Evolutionary conservation across 1,140 invertebrate genomes (phyloP), one percentile per base, ranked within the genome.

Genomic region (Amyelois transitella): DNA sequence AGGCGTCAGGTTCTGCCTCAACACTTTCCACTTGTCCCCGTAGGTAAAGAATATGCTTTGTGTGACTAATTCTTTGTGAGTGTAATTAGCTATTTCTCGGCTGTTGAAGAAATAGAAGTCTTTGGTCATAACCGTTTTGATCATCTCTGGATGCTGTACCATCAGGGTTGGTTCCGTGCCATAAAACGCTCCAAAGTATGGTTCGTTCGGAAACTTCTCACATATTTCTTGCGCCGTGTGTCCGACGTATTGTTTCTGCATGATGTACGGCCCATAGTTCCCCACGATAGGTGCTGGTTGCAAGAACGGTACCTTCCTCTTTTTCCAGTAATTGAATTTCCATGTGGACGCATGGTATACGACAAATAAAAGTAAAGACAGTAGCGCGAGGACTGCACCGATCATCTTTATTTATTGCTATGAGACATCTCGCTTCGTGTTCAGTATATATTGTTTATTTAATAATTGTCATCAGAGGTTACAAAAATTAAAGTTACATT

Each of bases 1-100:
- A 6, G 91, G 91, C 8, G 89, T 90, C 43, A 92, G 70, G 51
- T 92, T 91, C 14, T 81, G 72, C 22, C 92, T 73, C 3, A 91
- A 58, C 2, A 88, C 70, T 68, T 89, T 90, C 92, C 92, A 93
- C 32, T 75, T 68, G 22, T 88, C 80, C 1, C 86, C 88, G 4
- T 66, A 56, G 0, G 77, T 50, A 43, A 75, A 77, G 38, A 90
- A 85, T 12, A 90, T 51, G 56, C 88, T 83, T 22, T 52, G 60
- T 0, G 68, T 66, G 1, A 74, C 44, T 0, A 60, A 12, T 43
- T 76, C 91, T 4, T 81, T 75, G 44, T 79, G 74, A 47, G 86
- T 88, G 48, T 90, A 86, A 18, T 81, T 74, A 17, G 88, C 77
- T 2, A 88, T 14, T 12, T 86, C 86, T 21, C 88, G 75, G 54